phyloP scores from a whole-genome alignment of 2,888 invertebrate species.

The Oconnorella tubifera region DNA sequence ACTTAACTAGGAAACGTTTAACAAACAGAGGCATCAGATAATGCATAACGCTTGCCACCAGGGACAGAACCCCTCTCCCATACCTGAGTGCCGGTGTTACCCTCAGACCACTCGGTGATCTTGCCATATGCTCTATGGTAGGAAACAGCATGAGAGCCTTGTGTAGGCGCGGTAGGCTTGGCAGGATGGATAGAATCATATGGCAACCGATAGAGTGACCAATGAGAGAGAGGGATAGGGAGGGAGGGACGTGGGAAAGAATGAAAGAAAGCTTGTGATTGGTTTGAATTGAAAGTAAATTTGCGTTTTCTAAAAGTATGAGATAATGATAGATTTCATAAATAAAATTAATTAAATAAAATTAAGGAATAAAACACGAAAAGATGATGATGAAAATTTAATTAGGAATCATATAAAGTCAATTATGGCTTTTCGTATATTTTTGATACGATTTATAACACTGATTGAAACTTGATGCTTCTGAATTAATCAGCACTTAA shows the following conservation, averaged over 20 bases:
- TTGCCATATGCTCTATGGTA: constrained; percentile 77
- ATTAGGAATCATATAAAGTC: no score
- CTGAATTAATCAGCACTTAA: no score
- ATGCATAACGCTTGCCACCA: constrained; percentile 36
- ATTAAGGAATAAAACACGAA: no score
- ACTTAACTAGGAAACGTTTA: no score
- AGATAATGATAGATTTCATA: no score
- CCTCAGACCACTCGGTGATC: constrained; percentile 72
- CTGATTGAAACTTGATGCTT: no score
- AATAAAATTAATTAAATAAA: no score
- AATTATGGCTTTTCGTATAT: no score
- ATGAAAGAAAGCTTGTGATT: constrained; percentile 77
- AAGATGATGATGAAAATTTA: no score
- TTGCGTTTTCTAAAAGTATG: no score
- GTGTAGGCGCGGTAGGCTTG: constrained; percentile 52
- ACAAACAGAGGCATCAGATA: no score
- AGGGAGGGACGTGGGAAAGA: constrained; percentile 67
- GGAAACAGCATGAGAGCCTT: constrained; percentile 74
- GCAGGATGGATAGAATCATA: constrained; percentile 71
- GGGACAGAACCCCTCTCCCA: constrained; percentile 43
- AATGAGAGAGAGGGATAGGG: constrained; percentile 70
- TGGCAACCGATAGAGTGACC: constrained; percentile 90
- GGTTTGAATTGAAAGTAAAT: constrained; percentile 74
- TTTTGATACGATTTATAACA: no score
- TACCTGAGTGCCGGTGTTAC: constrained; percentile 62